Evolutionary conservation across 2,797 vertebrate species (phyloP).

Genomic region (Pangasius macronema): DNA sequence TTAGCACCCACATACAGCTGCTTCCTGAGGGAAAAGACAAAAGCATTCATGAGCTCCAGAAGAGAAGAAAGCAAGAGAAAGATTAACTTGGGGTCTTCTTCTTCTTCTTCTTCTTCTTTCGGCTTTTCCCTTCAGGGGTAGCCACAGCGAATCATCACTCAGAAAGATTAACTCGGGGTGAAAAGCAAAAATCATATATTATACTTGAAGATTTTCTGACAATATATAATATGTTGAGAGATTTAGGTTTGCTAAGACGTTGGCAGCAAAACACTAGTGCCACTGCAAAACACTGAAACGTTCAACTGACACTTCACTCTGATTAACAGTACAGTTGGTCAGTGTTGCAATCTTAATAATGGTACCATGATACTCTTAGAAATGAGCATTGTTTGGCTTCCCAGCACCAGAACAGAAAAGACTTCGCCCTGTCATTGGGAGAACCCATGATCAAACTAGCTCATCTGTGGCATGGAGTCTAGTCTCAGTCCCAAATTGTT

Average conservation of each 20-base stretch:
- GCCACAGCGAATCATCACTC: too few species aligned
- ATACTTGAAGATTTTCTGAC: background rate
- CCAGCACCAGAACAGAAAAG: background rate
- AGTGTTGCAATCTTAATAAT: background rate
- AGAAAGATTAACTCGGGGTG: conserved; percentile 6
- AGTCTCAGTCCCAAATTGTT: background rate
- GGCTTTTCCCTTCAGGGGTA: too few species aligned
- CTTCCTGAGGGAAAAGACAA: conserved; percentile 12
- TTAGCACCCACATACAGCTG: conserved; percentile 55
- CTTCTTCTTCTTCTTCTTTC: too few species aligned
- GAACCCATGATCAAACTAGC: background rate
- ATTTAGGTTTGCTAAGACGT: background rate
- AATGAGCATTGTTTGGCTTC: background rate
- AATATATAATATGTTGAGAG: background rate
- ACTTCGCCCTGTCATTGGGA: background rate
- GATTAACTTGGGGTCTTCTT: background rate
- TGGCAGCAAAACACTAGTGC: background rate
- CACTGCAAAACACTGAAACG: background rate
- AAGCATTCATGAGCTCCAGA: background rate
- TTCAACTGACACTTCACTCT: background rate
- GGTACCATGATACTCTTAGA: background rate
- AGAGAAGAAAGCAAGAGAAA: conserved; percentile 1
- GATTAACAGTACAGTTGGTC: background rate
- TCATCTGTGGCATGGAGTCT: background rate
- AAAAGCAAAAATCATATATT: background rate